Base-by-base conservation (phyloP, 2,888 invertebrate species). In the Lasioglossum leucozonium region DNA sequence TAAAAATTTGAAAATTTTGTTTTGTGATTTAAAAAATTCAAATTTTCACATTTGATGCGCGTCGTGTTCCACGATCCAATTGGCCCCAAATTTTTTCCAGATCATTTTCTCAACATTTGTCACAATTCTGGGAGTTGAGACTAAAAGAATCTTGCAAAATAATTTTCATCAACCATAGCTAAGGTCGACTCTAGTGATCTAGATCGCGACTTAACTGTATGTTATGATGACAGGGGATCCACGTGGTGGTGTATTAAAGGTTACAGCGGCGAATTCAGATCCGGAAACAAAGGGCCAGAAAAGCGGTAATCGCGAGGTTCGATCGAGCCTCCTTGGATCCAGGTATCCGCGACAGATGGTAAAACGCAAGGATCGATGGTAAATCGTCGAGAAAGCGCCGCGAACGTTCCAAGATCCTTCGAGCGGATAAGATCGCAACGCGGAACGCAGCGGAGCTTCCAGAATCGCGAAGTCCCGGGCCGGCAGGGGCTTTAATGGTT, bases 401-500 rank as follows among this genome's bases (percentile, higher is more conserved):
- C 37, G 42, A 55, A n/a, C 4, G n/a, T 55, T 55, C 26, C 65
- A 67, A 89, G 87, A 88, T 88, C 67, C 51, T 55, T 26, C 58
- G 37, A 75, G 75, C 72, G 77, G 88, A 88, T 88, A 88, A 87
- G 77, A 87, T 87, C 81, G 83, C 42, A 69, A 75, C 81, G 87
- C 79, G 79, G 72, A 79, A 80, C 79, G 72, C 51, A 79, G 76
- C 72, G 47, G 77, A 65, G 86, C 86, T 81, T 78, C 78, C 75
- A 81, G 81, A 86, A 86, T 72, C 73, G n/a, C 78, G 42, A 69
- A 85, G 67, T 74, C 62, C 40, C 22, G 37, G n/a, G n/a, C n/a
- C 40, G 30, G 40, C 22, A 30, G n/a, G 65, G 22, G 47, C 26
- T 62, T 81, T 91, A 90, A 91, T 89, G 86, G 81, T 86, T 79